Evolutionary conservation across 2,797 vertebrate genomes (phyloP), one percentile per base, ranked within the genome.

Genomic region (Nyctibius grandis): DNA sequence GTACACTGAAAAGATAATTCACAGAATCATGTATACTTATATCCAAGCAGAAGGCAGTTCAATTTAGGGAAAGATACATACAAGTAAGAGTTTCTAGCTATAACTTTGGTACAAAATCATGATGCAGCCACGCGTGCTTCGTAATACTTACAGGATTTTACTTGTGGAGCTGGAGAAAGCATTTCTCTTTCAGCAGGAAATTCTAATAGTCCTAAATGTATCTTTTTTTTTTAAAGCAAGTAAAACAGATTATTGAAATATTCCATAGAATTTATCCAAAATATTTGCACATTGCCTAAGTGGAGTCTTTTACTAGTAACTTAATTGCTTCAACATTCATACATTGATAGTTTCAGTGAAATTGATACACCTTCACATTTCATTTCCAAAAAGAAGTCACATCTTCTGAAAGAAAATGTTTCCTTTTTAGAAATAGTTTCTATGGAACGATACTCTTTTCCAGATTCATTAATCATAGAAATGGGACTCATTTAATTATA

Each of bases 41-140:
- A 54, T 13, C 26, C 33, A 29, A 20, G 29, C 11, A 73, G 31
- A 76, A 69, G 69, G 13, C 18, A 67, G 23, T 36, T 44, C 25
- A 70, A 40, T 54, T 50, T 28, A 70, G 36, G 25, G 57, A 80
- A 47, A 48, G 22, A 36, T 34, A n/a, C 18, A 11, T 21, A 20
- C 12, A 64, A 64, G 19, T 15, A 61, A 38, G 34, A 54, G 22
- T 36, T 70, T 75, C 50, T 20, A 75, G 16, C 29, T 33, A 4
- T 33, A 54, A 57, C 33, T 65, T 68, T 45, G 25, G 18, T 17
- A 45, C 6, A 45, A 79, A 63, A 63, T 33, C 38, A 53, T 11
- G 23, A 36, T 2, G 2, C 15, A 53, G 31, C 13, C 31, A n/a
- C 4, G 11, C 0, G 1, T 19, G 28, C 31, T 83, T 44, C 34